These are phyloP conservation scores for Esox masquinongy DNA, from an alignment of 2,797 vertebrate species.

Conservation along the genomic window DNA sequence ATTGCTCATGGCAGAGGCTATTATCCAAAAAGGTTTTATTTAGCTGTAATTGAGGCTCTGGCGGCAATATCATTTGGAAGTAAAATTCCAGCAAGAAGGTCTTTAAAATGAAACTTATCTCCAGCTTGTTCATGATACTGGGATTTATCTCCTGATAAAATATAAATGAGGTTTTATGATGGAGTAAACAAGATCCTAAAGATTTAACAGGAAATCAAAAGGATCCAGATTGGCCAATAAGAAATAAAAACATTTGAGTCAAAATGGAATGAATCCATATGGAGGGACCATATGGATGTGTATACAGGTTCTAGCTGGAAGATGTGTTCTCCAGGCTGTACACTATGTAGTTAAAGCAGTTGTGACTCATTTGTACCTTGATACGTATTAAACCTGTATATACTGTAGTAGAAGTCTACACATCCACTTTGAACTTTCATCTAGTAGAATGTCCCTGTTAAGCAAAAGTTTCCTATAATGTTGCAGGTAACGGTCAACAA, in stretches of 20 bases:
- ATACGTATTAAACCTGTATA: neutral
- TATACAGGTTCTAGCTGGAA: neutral
- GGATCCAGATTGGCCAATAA: neutral
- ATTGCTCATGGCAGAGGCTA: conserved; percentile 28
- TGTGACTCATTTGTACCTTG: neutral
- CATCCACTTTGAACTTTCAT: neutral
- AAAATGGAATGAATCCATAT: neutral
- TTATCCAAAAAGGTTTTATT: conserved; percentile 27
- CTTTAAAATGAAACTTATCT: neutral
- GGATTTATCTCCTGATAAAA: neutral
- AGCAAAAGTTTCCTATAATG: neutral
- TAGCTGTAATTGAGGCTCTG: conserved; percentile 28
- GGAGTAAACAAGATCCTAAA: neutral
- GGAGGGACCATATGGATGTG: neutral
- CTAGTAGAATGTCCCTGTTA: neutral
- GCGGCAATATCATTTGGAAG: conserved; percentile 20
- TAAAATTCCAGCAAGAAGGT: conserved; percentile 3
- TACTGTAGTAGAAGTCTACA: neutral
- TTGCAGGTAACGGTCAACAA: too few relatives aligned
- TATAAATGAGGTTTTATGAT: neutral
- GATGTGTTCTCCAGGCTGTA: neutral
- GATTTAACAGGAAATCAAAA: neutral
- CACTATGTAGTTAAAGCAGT: neutral
- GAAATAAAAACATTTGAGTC: neutral
- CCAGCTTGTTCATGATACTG: neutral